A percentile compares a stretch with the other conserved stretches of the same genome.
Conservation (phyloP, 2,888 invertebrate species). For the Ophioninae sp. region DNA sequence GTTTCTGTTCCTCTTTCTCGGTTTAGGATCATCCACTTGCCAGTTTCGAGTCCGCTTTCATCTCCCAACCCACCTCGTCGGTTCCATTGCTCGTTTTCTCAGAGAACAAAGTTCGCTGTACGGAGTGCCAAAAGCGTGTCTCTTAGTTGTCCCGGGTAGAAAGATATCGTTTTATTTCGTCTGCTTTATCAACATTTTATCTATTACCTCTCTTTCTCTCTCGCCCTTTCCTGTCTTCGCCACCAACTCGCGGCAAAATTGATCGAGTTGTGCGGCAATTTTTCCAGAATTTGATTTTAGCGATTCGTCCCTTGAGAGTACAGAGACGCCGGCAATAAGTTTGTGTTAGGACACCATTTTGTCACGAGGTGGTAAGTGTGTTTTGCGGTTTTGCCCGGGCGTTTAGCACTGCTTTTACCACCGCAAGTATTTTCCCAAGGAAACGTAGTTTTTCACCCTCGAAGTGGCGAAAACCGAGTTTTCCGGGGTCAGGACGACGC, state of each 20-base stretch:
- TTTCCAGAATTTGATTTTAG: conserved; percentile 50
- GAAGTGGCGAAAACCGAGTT: conserved; percentile 40
- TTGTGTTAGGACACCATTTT: conserved; percentile 33
- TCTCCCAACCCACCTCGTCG: conserved; percentile 17
- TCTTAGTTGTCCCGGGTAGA: neutral
- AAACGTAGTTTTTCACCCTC: conserved; percentile 23
- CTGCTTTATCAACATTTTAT: neutral
- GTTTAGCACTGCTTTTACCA: neutral
- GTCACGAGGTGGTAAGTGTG: conserved; percentile 18
- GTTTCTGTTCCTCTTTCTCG: conserved; percentile 11
- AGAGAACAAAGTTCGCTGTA: conserved; percentile 52
- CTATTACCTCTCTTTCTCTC: neutral
- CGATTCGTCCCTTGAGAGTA: conserved; percentile 12
- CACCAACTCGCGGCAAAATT: conserved; percentile 8
- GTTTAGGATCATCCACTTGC: conserved; percentile 19
- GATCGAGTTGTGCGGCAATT: conserved; percentile 50
- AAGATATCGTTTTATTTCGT: conserved; percentile 19
- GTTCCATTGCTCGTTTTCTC: conserved; percentile 46
- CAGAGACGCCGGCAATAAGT: conserved; percentile 31
- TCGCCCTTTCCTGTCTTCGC: neutral
- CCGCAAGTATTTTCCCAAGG: conserved; percentile 2
- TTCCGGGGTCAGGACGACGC: conserved; percentile 32
- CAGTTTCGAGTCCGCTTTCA: conserved; percentile 20
- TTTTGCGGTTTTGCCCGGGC: conserved; percentile 22
- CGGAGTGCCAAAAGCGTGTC: conserved; percentile 50